Percentiles rank a stretch among this genome's conserved stretches.
phyloP scores from a whole-genome alignment of 2,113 vertebrate species.

The Limnothrissa miodon region DNA sequence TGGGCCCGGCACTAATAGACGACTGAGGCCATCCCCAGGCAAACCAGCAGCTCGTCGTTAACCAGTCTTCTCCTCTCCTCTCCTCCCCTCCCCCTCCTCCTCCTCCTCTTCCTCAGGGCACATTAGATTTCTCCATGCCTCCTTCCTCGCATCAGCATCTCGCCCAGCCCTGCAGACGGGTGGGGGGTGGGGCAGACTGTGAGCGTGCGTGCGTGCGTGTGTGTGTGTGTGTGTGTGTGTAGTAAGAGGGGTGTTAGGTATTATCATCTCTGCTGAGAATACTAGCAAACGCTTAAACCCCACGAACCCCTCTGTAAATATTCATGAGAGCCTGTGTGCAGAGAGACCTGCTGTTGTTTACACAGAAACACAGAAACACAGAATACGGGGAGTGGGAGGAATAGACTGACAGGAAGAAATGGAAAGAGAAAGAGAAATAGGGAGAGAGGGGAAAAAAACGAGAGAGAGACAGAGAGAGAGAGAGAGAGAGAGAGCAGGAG shows the following conservation, averaged over 20 bases:
- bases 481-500: not conserved
- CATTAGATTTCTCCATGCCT: not conserved
- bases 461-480: not conserved
- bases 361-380: not conserved
- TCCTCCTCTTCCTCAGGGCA: not conserved
- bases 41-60: not conserved
- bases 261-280: conserved; percentile 18
- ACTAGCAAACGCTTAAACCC: conserved; percentile 20
- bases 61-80: not conserved
- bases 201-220: too few species aligned
- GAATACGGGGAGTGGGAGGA: not conserved
- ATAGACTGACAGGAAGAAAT: not conserved
- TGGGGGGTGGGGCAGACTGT: not conserved
- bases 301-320: not conserved
- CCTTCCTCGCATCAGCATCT: not conserved
- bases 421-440: not conserved
- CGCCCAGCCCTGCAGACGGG: not conserved
- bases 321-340: not conserved
- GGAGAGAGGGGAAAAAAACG: not conserved
- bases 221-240: not conserved
- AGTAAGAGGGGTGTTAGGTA: not conserved
- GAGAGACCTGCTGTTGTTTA: conserved; percentile 17
- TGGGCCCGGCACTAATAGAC: not conserved
- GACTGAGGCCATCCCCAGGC: not conserved
- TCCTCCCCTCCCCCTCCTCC: not conserved